phyloP scores from a whole-genome alignment of 2,797 vertebrate species.

The Buceros bicornis region DNA sequence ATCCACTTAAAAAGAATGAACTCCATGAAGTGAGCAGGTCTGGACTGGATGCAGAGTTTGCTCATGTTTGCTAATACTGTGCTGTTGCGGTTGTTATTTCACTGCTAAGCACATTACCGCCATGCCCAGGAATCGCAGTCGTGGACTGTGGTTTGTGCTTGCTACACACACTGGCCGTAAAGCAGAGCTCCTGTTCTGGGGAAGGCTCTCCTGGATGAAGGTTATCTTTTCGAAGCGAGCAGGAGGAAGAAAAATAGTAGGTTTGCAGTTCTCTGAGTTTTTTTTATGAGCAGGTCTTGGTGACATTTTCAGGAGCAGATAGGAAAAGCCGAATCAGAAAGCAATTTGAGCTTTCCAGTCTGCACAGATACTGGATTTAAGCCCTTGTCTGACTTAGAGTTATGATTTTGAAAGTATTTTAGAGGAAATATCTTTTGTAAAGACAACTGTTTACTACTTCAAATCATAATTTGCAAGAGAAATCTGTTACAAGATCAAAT shows the following conservation, averaged over 20 bases:
- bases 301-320: constrained; percentile 38
- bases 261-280: background rate
- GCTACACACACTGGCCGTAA: background rate
- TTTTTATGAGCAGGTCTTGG: background rate
- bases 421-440: constrained; percentile 44
- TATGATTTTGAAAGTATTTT: constrained; percentile 50
- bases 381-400: background rate
- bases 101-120: background rate
- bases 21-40: background rate
- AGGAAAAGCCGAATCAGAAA: constrained; percentile 40
- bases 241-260: background rate
- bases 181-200: background rate
- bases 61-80: background rate
- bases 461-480: constrained; percentile 51
- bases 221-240: background rate
- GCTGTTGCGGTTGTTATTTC: background rate
- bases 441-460: constrained; percentile 47
- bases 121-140: background rate
- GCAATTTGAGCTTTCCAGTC: constrained; percentile 2
- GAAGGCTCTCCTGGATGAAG: background rate
- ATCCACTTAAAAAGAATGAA: background rate
- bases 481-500: constrained; percentile 49
- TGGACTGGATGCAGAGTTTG: background rate
- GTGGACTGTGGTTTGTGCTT: background rate
- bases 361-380: background rate